These are phyloP conservation scores for Apaloderma vittatum DNA, from an alignment of 2,113 vertebrate genomes.

Conservation along the genomic window DNA sequence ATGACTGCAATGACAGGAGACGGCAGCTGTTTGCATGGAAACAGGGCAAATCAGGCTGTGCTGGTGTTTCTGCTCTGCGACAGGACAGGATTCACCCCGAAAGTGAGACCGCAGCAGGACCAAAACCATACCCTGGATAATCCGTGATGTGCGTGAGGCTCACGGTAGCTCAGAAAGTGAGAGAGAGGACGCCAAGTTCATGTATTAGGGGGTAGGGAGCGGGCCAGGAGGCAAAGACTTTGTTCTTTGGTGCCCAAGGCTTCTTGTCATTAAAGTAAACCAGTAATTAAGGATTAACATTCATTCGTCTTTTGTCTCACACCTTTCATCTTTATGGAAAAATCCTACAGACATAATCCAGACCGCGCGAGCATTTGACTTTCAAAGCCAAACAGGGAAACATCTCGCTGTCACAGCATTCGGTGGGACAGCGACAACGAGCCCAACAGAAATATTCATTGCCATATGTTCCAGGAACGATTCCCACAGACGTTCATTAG, in stretches of 20 bases:
- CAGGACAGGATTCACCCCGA: neutral
- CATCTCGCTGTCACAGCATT: constrained; percentile 13
- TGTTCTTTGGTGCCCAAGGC: neutral
- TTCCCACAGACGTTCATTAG: constrained; percentile 51
- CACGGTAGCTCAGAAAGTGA: neutral
- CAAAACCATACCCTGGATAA: neutral
- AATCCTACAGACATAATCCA: neutral
- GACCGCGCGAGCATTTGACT: neutral
- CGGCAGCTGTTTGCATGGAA: accelerated
- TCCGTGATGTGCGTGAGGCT: neutral
- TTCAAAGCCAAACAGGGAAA: constrained; percentile 1
- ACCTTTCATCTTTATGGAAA: neutral
- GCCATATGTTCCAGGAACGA: constrained; percentile 46
- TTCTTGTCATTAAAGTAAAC: neutral
- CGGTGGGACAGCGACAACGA: neutral
- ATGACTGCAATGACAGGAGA: neutral
- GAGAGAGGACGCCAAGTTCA: neutral
- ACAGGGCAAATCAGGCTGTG: neutral
- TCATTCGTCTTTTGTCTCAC: neutral
- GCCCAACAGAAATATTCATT: constrained; percentile 53
- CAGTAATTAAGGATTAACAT: neutral
- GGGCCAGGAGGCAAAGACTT: neutral
- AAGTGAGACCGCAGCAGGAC: neutral
- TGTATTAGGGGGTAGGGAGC: neutral
- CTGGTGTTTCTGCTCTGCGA: accelerated